A percentile compares a stretch with the other conserved stretches of the same genome.
Conservation (phyloP, 2,888 invertebrate species). For the Mechanitis mazaeus region DNA sequence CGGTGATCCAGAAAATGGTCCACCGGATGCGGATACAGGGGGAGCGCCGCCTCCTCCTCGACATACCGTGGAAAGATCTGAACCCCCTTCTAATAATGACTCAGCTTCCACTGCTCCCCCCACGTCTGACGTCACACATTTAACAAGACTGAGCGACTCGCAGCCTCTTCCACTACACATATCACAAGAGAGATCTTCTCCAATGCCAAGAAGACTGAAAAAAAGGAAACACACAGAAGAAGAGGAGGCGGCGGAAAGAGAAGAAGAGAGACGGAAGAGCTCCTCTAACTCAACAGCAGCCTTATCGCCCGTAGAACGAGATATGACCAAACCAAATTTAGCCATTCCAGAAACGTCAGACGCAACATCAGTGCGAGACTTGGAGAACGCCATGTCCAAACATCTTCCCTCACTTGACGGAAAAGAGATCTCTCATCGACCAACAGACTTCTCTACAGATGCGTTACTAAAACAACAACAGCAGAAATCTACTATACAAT, state of each 20-base stretch:
- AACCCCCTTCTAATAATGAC: conserved; percentile 61
- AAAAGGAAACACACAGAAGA: conserved; percentile 68
- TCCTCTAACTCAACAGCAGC: conserved; percentile 63
- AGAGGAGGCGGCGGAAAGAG: conserved; percentile 64
- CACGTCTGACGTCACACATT: conserved; percentile 63
- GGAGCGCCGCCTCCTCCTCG: conserved; percentile 59
- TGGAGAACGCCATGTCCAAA: conserved; percentile 98
- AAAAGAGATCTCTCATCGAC: conserved; percentile 78
- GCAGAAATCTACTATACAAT: conserved; percentile 89
- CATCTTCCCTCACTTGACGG: conserved; percentile 83
- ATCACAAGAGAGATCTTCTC: conserved; percentile 70
- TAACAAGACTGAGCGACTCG: conserved; percentile 63
- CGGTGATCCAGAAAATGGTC: conserved; percentile 91
- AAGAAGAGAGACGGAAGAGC: conserved; percentile 66
- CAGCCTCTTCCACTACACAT: conserved; percentile 66
- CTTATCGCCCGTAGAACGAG: conserved; percentile 64
- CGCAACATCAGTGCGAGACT: conserved; percentile 87
- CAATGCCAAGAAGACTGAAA: conserved; percentile 78
- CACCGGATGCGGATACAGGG: conserved; percentile 87
- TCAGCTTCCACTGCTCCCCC: conserved; percentile 64
- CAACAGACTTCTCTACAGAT: conserved; percentile 92
- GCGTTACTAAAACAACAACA: conserved; percentile 88
- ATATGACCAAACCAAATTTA: conserved; percentile 59
- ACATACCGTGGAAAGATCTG: conserved; percentile 59
- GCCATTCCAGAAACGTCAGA: conserved; percentile 63